These are phyloP conservation scores for Tetraneura akinire DNA, from an alignment of 1,140 invertebrate species.

Conservation along the genomic window DNA sequence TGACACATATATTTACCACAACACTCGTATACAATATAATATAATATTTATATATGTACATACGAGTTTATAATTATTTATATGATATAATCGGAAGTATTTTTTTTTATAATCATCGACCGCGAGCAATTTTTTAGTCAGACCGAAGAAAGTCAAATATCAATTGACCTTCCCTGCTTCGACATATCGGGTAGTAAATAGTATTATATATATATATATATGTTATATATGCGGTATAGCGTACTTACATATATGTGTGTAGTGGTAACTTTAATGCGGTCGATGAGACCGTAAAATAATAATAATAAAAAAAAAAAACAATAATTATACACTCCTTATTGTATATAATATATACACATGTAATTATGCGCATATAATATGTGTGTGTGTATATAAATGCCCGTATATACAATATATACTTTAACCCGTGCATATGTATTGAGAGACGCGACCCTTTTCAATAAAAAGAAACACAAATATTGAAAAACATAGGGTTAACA, in stretches of 20 bases:
- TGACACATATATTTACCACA: background rate
- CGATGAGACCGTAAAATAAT: background rate
- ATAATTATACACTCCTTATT: constrained; percentile 11
- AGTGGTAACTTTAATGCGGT: no score
- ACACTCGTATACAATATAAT: background rate
- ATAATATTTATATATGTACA: no score
- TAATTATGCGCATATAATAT: background rate
- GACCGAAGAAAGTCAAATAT: constrained; percentile 45
- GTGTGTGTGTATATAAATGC: background rate
- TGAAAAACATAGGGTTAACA: constrained; percentile 18
- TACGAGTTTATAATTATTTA: constrained; percentile 33
- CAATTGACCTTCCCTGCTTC: constrained; percentile 28
- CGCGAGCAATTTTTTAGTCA: background rate
- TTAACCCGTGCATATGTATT: background rate
- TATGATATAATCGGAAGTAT: constrained; percentile 28
- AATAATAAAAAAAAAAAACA: background rate
- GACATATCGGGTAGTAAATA: background rate
- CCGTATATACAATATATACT: background rate
- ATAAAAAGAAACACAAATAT: constrained; percentile 38
- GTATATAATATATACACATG: constrained; percentile 1
- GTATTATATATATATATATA: no score
- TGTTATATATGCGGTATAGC: no score
- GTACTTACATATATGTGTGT: no score
- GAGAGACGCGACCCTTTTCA: constrained; percentile 28
- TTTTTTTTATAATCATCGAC: background rate